A percentile compares a stretch with the other conserved stretches of the same genome.
Conservation (phyloP, 2,797 vertebrate genomes). For the Melanogrammus aeglefinus region DNA sequence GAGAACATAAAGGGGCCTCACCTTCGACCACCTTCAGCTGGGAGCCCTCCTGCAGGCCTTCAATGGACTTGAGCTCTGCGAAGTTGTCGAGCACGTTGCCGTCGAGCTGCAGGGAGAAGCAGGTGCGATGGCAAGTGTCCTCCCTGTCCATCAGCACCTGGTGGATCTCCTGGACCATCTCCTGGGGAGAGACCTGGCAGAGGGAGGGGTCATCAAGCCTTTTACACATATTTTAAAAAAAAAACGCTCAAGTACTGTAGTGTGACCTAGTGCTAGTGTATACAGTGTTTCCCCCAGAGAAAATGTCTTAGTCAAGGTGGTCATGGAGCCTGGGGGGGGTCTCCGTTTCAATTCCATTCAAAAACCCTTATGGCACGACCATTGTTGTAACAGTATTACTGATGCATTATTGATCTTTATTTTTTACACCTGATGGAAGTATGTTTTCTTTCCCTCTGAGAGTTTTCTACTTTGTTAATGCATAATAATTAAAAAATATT, state of each 20-base stretch:
- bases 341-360: too few species aligned
- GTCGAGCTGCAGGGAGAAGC: conserved; percentile 96
- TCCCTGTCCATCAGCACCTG: conserved; percentile 98
- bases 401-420: too few species aligned
- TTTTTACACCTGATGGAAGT: too few species aligned
- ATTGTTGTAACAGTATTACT: too few species aligned
- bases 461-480: too few species aligned
- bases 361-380: too few species aligned
- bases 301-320: too few species aligned
- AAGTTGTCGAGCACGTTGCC: conserved; percentile 98
- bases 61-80: conserved; percentile 95
- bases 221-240: not conserved
- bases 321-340: too few species aligned
- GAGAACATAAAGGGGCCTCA: conserved; percentile 45
- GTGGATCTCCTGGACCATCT: conserved; percentile 99
- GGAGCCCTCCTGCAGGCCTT: conserved; percentile 94
- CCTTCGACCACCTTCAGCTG: conserved; percentile 97
- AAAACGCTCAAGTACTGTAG: not conserved
- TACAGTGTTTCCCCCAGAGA: too few species aligned
- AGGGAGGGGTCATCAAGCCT: not conserved
- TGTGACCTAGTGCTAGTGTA: not conserved
- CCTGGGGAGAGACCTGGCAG: conserved; percentile 93
- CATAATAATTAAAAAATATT: too few species aligned
- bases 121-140: conserved; percentile 97
- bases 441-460: too few species aligned